phyloP scores from a whole-genome alignment of 2,888 invertebrate species.

The Rhabditophanes sp. region DNA sequence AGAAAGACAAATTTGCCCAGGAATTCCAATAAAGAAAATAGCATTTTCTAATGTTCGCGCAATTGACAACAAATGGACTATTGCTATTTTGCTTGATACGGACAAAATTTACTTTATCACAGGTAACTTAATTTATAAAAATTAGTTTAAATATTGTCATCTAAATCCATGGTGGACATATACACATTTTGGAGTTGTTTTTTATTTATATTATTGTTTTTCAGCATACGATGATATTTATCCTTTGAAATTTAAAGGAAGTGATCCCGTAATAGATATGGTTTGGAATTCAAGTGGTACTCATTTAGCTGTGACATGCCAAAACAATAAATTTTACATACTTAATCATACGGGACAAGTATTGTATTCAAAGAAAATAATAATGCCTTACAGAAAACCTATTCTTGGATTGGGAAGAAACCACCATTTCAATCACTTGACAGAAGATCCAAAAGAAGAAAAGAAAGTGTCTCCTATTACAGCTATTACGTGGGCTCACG shows the following conservation, averaged over 20 bases:
- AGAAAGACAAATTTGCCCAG: conserved; percentile 21
- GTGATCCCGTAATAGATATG: too few species aligned
- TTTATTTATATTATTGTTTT: too few species aligned
- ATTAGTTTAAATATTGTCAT: too few species aligned
- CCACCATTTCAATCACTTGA: too few species aligned
- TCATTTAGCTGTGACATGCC: conserved; percentile 28
- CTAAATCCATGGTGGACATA: too few species aligned
- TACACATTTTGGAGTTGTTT: too few species aligned
- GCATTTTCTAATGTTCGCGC: conserved; percentile 20
- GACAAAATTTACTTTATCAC: too few species aligned
- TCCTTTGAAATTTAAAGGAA: too few species aligned
- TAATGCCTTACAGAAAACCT: conserved; percentile 4
- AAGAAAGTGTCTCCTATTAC: conserved; percentile 50
- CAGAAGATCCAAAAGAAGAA: not conserved
- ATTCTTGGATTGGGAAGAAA: too few species aligned
- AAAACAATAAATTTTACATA: conserved; percentile 5
- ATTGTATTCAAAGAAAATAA: conserved; percentile 14
- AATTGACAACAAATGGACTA: conserved; percentile 24
- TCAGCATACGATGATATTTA: too few species aligned
- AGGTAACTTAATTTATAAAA: too few species aligned
- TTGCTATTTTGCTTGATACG: conserved; percentile 13
- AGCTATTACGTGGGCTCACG: conserved; percentile 94
- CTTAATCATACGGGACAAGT: conserved; percentile 14
- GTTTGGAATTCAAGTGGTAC: conserved; percentile 33
- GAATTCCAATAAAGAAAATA: conserved; percentile 17